Base-by-base conservation (phyloP, 2,113 vertebrate genomes). In the Forbesichthys agassizii region DNA sequence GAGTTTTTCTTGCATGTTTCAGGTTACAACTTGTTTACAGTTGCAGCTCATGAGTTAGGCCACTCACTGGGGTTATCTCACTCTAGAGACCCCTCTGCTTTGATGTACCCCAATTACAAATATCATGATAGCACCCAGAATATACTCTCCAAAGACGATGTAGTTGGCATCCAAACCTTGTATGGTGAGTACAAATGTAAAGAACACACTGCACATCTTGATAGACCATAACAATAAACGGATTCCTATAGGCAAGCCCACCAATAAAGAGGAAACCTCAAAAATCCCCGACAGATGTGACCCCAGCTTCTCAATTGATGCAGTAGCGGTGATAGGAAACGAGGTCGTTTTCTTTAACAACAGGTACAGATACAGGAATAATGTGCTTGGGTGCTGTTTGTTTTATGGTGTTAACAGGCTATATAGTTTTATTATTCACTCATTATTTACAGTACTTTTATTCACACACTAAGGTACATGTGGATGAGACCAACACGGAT, bases 61-160 rank as follows among this genome's bases (percentile, higher is more conserved):
- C 91, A 93, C 46, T 91, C 91, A 0, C 79, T 95, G 69, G 93
- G 93, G 20, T 85, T 95, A 18, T 68, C 87, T 27, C 93, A 93
- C 73, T 94, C 89, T 11, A 88, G 60, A 69, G 91, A 93, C 11
- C 89, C 90, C 0, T 87, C 90, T 11, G 89, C 89, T 20, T 76
- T 94, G 66, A 95, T 93, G 88, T 88, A 92, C 74, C 92, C 93
- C 9, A 93, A 83, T 27, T 94, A 94, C 68, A 93, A 88, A 80
- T 85, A 90, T 64, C 77, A 87, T 27, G 79, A 87, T 73, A 74
- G 82, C 0, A 86, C 78, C 13, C 81, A 88, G 33, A 91, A 92
- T 73, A 86, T 18, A 9, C 91, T 95, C 1, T 85, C 92, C 36
- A 90, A 80, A 68, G 92, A 93, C 0, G 88, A 94, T 4, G 75